A percentile compares a stretch with the other conserved stretches of the same genome.
phyloP scores from a whole-genome alignment of 2,113 vertebrate species.

The Varanus salvator region DNA sequence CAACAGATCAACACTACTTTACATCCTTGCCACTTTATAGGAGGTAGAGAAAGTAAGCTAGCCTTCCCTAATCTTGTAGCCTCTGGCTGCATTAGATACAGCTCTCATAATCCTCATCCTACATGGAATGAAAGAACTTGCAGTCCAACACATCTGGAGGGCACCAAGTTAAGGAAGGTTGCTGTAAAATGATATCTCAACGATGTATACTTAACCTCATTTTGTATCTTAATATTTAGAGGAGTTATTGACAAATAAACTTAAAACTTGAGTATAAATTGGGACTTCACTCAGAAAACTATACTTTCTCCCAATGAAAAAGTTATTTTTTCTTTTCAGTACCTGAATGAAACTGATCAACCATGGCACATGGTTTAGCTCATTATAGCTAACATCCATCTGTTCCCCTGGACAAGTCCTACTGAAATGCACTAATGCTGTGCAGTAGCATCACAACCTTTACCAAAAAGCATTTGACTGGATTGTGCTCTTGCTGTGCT shows the following conservation, averaged over 20 bases:
- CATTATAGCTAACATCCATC: conserved; percentile 19
- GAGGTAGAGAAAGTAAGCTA: neutral
- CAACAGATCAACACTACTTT: neutral
- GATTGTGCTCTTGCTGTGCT: neutral
- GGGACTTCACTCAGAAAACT: conserved; percentile 32
- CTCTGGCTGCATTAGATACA: too few relatives aligned
- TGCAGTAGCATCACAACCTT: neutral
- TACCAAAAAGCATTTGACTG: neutral
- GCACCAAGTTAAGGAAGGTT: too few relatives aligned
- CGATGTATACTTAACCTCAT: neutral
- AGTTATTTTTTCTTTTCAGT: conserved; percentile 25
- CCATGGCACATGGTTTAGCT: conserved; percentile 17
- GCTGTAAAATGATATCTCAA: neutral
- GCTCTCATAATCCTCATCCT: too few relatives aligned
- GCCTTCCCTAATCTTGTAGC: too few relatives aligned
- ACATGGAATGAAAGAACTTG: too few relatives aligned
- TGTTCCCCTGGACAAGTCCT: neutral
- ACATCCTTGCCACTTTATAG: neutral
- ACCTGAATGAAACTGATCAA: conserved; percentile 21
- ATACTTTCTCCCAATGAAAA: conserved; percentile 11
- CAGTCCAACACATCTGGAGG: too few relatives aligned
- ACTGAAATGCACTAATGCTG: neutral
- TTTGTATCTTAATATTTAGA: neutral
- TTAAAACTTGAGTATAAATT: neutral
- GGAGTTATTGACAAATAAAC: neutral